Conservation (phyloP, 92 coral and sea anemone genomes). For the Pocillopora grandis region DNA sequence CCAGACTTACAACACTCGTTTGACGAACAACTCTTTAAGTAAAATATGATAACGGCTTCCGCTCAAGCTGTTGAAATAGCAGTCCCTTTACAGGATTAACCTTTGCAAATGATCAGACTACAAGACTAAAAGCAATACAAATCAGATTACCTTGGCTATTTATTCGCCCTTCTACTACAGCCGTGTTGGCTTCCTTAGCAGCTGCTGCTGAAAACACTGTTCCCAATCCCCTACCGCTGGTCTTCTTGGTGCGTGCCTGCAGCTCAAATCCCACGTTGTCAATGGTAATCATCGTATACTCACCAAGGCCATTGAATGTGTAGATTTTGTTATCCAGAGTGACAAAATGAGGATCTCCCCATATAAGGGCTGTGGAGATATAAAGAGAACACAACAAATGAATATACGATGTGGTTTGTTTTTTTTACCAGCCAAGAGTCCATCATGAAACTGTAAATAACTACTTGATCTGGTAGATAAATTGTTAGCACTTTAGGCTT, state of each 20-base stretch:
- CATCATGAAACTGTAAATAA: too few relatives aligned
- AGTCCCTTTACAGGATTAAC: too few relatives aligned
- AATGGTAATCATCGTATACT: slow-evolving; percentile 65
- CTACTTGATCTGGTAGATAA: too few relatives aligned
- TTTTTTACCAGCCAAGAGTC: too few relatives aligned
- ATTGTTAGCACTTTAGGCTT: too few relatives aligned
- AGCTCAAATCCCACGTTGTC: slow-evolving; percentile 70
- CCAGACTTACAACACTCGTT: too few relatives aligned
- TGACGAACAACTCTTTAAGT: too few relatives aligned
- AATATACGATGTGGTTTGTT: too few relatives aligned
- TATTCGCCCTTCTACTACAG: slow-evolving; percentile 28
- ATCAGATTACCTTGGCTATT: slow-evolving; percentile 2
- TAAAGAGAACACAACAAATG: neutral
- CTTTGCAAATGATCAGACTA: too few relatives aligned
- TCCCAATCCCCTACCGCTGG: slow-evolving; percentile 64
- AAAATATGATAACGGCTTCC: too few relatives aligned
- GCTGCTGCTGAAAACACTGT: slow-evolving; percentile 63
- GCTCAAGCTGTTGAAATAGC: too few relatives aligned
- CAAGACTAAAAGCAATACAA: neutral
- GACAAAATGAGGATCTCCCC: slow-evolving; percentile 84
- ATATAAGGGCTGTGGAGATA: slow-evolving; percentile 51
- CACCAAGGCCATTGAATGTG: slow-evolving; percentile 90
- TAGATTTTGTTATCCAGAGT: slow-evolving; percentile 54
- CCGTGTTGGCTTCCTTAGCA: slow-evolving; percentile 20
- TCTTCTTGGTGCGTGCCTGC: slow-evolving; percentile 74